A percentile compares a stretch with the other conserved stretches of the same genome.
Evolutionary conservation across 2,113 vertebrate genomes (phyloP).

Genomic region (Tringa solitaria): DNA sequence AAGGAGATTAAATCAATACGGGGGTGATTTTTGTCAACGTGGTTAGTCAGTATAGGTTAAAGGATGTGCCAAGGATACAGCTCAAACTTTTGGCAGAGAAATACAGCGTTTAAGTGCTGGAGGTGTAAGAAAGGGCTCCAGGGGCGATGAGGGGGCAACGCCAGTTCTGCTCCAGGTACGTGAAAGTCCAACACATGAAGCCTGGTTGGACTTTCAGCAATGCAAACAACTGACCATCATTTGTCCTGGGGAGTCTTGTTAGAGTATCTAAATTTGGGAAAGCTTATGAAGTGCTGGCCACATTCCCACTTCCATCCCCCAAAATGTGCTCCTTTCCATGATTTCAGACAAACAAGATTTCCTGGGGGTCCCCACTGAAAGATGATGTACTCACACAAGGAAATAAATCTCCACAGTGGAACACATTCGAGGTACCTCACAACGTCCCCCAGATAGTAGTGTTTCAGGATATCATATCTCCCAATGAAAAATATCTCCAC

Average conservation of each 20-base stretch:
- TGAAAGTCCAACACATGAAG: background rate
- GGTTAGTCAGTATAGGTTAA: background rate
- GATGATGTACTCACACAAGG: constrained; percentile 16
- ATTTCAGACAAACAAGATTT: background rate
- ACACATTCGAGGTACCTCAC: background rate
- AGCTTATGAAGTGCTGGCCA: background rate
- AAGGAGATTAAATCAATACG: background rate
- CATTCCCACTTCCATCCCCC: background rate
- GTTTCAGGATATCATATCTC: background rate
- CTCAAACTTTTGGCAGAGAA: constrained; percentile 1
- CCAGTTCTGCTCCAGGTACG: background rate
- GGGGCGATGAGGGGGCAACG: background rate
- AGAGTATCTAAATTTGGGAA: background rate
- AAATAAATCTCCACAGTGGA: background rate
- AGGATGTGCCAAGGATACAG: background rate
- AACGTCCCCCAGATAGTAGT: rapidly evolving
- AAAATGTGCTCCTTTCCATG: background rate
- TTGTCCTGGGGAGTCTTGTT: background rate
- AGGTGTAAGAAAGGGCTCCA: background rate
- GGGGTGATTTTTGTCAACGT: background rate
- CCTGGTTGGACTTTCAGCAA: background rate
- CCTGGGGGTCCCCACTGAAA: background rate
- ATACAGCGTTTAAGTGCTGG: background rate
- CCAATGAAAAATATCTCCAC: background rate
- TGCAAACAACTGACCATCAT: background rate